Conservation (phyloP, 2,113 vertebrate species). For the Mus pahari region DNA sequence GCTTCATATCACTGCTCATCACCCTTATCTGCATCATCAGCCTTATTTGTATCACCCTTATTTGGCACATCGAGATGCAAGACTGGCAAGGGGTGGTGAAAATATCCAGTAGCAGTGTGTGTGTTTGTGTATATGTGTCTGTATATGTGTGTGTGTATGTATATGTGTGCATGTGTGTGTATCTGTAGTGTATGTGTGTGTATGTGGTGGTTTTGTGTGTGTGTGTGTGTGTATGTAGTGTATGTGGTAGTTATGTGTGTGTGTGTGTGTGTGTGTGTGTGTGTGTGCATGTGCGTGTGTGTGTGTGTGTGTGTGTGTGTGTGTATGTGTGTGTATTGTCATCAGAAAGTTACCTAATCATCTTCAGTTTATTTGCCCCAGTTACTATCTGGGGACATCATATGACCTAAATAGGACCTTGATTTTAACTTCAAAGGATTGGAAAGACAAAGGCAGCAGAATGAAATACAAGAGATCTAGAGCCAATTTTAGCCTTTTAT, state of each 20-base stretch:
- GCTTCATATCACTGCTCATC: background rate
- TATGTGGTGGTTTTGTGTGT: too few relatives aligned
- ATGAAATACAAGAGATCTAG: background rate
- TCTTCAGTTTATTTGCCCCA: background rate
- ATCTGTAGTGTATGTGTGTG: background rate
- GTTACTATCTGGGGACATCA: background rate
- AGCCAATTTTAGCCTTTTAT: background rate
- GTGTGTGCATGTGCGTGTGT: too few relatives aligned
- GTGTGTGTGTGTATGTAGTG: too few relatives aligned
- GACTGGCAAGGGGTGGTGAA: background rate
- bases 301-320: background rate
- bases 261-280: background rate
- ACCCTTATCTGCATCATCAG: too few relatives aligned
- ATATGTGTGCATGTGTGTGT: too few relatives aligned
- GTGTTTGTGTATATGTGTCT: background rate
- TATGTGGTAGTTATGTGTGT: background rate
- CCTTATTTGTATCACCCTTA: background rate
- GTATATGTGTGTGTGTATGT: too few relatives aligned
- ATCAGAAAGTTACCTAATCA: background rate
- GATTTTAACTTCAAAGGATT: background rate
- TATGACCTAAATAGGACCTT: background rate
- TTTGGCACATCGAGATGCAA: background rate
- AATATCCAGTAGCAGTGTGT: background rate
- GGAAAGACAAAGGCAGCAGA: background rate
- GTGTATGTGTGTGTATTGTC: background rate